Percentiles rank a stretch among this genome's conserved stretches.
Conservation (phyloP, 2,888 invertebrate genomes). For the Oegoconia quadripuncta region DNA sequence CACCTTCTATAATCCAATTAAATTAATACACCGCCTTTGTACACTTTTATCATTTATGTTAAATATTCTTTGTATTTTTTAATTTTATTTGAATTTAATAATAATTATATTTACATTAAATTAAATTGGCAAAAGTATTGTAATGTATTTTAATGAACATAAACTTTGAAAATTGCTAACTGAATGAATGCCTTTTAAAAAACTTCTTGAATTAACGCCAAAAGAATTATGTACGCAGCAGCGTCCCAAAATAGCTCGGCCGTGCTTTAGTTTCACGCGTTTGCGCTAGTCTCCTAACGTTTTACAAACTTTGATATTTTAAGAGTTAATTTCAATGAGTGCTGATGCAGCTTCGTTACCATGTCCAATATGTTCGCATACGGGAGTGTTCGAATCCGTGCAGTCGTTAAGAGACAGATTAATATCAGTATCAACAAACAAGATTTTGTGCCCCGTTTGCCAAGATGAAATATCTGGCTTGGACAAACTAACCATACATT, state of each 20-base stretch:
- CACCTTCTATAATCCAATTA: no score
- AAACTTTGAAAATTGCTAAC: no score
- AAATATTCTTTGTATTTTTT: no score
- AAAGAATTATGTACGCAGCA: slow-evolving; percentile 47
- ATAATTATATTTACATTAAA: no score
- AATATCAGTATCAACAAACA: slow-evolving; percentile 86
- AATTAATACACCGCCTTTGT: no score
- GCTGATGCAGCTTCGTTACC: slow-evolving; percentile 79
- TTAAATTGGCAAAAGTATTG: no score
- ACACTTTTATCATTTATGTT: no score
- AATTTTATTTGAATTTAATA: no score
- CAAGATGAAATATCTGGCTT: slow-evolving; percentile 86
- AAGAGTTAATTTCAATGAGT: slow-evolving; percentile 52
- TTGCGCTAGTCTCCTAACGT: slow-evolving; percentile 15
- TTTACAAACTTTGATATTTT: slow-evolving; percentile 2
- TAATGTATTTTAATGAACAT: no score
- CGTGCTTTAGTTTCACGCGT: slow-evolving; percentile 54
- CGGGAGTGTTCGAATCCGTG: slow-evolving; percentile 83
- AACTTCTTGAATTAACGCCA: slow-evolving; percentile 68
- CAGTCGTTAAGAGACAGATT: slow-evolving; percentile 85
- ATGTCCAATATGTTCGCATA: slow-evolving; percentile 88
- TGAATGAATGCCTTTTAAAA: slow-evolving; percentile 20
- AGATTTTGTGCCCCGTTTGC: slow-evolving; percentile 87
- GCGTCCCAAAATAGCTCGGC: slow-evolving; percentile 65
- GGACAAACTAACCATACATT: slow-evolving; percentile 90